Evolutionary conservation across 2,113 vertebrate species (phyloP).

Genomic region (Mirounga angustirostris): DNA sequence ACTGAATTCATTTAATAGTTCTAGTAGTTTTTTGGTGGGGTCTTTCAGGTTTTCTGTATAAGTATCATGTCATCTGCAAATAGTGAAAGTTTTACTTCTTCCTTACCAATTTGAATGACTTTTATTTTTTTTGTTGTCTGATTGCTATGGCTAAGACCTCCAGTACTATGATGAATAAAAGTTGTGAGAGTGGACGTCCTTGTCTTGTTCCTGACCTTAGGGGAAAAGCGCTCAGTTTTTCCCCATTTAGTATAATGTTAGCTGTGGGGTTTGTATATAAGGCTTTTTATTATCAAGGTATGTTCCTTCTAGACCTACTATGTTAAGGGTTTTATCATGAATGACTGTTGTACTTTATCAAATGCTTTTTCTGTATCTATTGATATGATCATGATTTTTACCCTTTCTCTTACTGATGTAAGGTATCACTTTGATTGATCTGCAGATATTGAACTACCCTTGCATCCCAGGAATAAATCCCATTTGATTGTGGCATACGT

Average conservation of each 20-base stretch:
- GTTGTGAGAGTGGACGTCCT: neutral
- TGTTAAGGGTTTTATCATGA: neutral
- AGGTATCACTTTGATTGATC: neutral
- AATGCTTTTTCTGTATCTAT: neutral
- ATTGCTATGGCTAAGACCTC: neutral
- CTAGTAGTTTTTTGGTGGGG: neutral
- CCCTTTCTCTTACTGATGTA: neutral
- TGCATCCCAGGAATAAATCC: neutral
- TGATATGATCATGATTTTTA: neutral
- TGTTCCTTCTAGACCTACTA: neutral
- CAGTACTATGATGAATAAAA: neutral
- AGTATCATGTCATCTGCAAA: neutral
- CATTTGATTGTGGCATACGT: neutral
- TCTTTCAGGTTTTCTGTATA: neutral
- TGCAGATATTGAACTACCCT: neutral
- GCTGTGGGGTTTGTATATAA: neutral
- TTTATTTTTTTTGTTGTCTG: neutral
- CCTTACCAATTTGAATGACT: neutral
- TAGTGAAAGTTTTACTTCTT: neutral
- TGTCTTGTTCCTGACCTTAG: neutral
- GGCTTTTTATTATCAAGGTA: neutral
- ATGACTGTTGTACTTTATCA: neutral
- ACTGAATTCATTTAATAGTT: neutral
- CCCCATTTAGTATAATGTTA: neutral
- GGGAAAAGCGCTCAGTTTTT: neutral